Evolutionary conservation across 2,888 invertebrate genomes (phyloP).

Genomic region (Ophioninae sp.): DNA sequence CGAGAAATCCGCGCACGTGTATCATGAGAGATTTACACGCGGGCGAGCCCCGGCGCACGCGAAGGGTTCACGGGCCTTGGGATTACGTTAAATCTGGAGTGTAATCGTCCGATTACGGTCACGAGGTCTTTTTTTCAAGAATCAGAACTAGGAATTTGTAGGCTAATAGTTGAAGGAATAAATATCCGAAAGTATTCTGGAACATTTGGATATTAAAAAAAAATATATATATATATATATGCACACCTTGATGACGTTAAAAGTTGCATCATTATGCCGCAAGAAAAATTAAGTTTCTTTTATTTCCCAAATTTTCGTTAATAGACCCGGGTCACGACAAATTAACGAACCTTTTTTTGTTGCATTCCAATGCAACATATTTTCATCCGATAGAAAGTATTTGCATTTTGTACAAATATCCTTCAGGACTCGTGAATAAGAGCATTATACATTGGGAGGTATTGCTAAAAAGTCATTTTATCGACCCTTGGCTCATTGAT

Average conservation of each 20-base stretch:
- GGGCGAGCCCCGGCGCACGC: slow-evolving; percentile 52
- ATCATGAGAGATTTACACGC: slow-evolving; percentile 33
- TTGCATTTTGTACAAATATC: no score
- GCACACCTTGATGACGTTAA: no score
- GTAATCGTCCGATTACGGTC: slow-evolving; percentile 53
- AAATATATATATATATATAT: not conserved
- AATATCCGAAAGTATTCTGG: not conserved
- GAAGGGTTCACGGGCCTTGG: slow-evolving; percentile 20
- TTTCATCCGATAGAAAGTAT: no score
- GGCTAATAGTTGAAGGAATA: not conserved
- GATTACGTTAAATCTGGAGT: slow-evolving; percentile 33
- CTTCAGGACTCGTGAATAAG: no score
- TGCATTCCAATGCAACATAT: no score
- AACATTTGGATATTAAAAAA: not conserved
- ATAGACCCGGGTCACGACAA: no score
- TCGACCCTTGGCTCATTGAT: not conserved
- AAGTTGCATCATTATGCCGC: no score
- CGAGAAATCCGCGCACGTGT: slow-evolving; percentile 15
- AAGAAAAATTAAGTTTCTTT: no score
- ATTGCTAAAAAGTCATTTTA: not conserved
- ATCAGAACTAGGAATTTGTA: not conserved
- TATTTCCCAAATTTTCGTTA: not conserved
- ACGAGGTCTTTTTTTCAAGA: slow-evolving; percentile 40
- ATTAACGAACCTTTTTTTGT: no score
- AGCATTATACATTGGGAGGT: no score